Base-by-base conservation (phyloP, 1,140 invertebrate genomes). In the Lepeophtheirus salmonis region DNA sequence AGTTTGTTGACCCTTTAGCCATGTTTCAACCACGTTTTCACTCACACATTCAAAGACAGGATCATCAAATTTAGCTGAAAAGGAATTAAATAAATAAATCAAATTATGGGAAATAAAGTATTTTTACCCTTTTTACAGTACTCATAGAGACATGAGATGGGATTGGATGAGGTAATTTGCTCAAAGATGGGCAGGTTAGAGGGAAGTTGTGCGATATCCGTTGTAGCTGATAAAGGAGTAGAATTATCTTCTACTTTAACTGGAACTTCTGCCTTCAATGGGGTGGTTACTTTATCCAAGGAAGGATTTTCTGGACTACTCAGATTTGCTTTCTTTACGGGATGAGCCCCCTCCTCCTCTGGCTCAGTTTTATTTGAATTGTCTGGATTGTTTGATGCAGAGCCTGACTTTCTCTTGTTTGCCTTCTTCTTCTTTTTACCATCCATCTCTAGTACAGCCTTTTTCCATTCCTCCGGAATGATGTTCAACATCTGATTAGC, bases 401-500 rank as follows among this genome's bases (percentile, higher is more conserved):
- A 6, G 6, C 30, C 30, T 10, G 30, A 41, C 30, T 41, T 41
- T n/a, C 30, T 6, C 30, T 41, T 41, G 6, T 41, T 41, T n/a
- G 6, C 30, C 6, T n/a, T 41, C 30, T 41, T 41, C n/a, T 41
- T 41, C 30, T 41, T 41, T 41, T 41, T 41, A 41, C 30, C 30
- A 6, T 41, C 30, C 6, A n/a, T n/a, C 30, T 41, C 30, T n/a
- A 41, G 6, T 41, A 41, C 30, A 6, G 6, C n/a, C n/a, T 41
- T 41, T n/a, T 41, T 41, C 30, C 6, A 10, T 41, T 41, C 30
- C n/a, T 41, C 30, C 6, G 30, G 30, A 10, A 41, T 6, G 6
- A 41, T 41, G n/a, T n/a, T 41, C 30, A 52, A 21, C 50, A 52
- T 52, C n/a, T 52, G n/a, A 6, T 52, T 4, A 10, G 50, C 50